Evolutionary conservation across 92 coral and sea anemone genomes (phyloP).

Genomic region (Actinernus sp.): DNA sequence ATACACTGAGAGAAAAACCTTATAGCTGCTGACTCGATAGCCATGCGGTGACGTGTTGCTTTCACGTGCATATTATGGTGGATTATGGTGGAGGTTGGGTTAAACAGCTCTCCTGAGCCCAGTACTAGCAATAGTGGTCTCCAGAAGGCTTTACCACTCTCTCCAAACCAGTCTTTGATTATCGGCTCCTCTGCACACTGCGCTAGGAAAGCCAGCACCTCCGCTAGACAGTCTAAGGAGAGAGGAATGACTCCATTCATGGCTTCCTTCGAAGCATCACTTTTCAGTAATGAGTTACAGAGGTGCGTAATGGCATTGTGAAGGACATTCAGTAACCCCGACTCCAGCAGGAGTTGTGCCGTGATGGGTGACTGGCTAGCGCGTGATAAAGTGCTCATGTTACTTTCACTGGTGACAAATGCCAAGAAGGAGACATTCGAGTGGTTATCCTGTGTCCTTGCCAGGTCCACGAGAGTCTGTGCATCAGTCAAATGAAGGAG

Average conservation of each 20-base stretch:
- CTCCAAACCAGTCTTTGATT: slow-evolving; percentile 86
- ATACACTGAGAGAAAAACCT: slow-evolving; percentile 76
- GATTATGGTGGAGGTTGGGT: slow-evolving; percentile 30
- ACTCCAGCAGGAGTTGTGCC: slow-evolving; percentile 65
- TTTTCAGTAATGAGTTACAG: slow-evolving; percentile 33
- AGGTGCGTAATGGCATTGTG: slow-evolving; percentile 51
- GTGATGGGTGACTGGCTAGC: slow-evolving; percentile 71
- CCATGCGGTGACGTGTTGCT: slow-evolving; percentile 70
- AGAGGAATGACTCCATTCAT: slow-evolving; percentile 2
- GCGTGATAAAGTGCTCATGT: slow-evolving; percentile 68
- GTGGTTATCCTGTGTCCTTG: slow-evolving; percentile 28
- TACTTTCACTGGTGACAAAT: slow-evolving; percentile 42
- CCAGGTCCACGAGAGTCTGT: slow-evolving; percentile 41
- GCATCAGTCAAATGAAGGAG: slow-evolving; percentile 78
- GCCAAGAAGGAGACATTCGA: slow-evolving; percentile 13
- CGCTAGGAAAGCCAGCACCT: slow-evolving; percentile 76
- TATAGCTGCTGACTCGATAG: slow-evolving; percentile 83
- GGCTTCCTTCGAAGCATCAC: neutral
- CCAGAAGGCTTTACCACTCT: slow-evolving; percentile 76
- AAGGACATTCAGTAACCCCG: slow-evolving; percentile 69
- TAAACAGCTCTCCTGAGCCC: slow-evolving; percentile 44
- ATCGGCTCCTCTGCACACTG: slow-evolving; percentile 74
- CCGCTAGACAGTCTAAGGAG: slow-evolving; percentile 45
- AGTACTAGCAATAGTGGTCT: slow-evolving; percentile 68
- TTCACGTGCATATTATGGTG: neutral